These are phyloP conservation scores for Magallana ariakensis DNA, from an alignment of 1,140 invertebrate species.

Conservation along the genomic window DNA sequence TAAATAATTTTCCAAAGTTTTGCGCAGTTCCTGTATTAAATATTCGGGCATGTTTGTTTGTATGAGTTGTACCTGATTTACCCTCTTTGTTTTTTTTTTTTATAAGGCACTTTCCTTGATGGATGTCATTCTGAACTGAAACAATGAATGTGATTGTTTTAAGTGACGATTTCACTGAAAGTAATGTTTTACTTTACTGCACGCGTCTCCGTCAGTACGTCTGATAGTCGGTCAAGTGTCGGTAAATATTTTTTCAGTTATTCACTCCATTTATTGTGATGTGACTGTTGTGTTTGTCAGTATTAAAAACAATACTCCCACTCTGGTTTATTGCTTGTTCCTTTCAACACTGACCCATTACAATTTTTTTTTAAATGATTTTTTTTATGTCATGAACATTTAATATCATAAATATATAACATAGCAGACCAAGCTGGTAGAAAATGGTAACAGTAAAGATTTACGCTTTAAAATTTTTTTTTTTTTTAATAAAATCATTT, in stretches of 20 bases:
- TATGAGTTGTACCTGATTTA: not conserved
- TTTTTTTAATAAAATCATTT: no score
- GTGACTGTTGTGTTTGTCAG: no score
- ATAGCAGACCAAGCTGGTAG: no score
- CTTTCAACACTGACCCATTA: no score
- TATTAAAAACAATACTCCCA: no score
- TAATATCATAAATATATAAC: no score
- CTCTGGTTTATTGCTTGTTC: no score
- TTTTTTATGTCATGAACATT: no score
- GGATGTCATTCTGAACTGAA: not conserved
- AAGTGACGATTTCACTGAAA: not conserved
- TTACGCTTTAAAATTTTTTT: no score
- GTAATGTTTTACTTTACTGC: not conserved
- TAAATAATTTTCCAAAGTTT: slow-evolving; percentile 22
- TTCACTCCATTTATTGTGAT: not conserved
- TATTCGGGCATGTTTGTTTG: slow-evolving; percentile 8
- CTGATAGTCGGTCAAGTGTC: not conserved
- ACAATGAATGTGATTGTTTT: not conserved
- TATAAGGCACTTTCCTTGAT: not conserved
- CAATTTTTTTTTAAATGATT: no score
- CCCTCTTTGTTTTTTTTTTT: not conserved
- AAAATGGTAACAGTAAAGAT: no score
- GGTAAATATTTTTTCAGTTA: not conserved
- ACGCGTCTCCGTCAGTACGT: not conserved
- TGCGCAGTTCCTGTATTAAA: slow-evolving; percentile 19